phyloP scores from a whole-genome alignment of 2,888 invertebrate species.

The Chloromyia formosa region DNA sequence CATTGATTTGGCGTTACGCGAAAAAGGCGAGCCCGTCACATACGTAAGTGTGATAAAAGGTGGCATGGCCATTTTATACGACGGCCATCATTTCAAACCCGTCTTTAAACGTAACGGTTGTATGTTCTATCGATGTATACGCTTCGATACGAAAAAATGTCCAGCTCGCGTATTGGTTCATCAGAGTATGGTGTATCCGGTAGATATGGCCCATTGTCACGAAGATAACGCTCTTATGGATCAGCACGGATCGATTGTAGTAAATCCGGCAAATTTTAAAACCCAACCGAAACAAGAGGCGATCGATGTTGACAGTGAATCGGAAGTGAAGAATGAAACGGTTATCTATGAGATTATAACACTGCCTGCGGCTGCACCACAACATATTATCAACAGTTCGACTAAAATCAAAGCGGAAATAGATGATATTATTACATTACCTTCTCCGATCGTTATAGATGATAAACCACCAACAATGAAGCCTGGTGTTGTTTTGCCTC shows the following conservation, averaged over 20 bases:
- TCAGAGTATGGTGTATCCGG: conserved; percentile 58
- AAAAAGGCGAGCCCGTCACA: conserved; percentile 51
- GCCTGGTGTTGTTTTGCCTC: neutral
- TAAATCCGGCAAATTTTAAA: conserved; percentile 53
- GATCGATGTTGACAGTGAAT: conserved; percentile 1
- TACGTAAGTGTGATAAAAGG: conserved; percentile 62
- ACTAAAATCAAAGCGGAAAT: conserved; percentile 8
- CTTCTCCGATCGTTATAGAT: neutral
- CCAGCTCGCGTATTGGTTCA: conserved; percentile 59
- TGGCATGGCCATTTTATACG: conserved; percentile 60
- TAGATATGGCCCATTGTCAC: conserved; percentile 60
- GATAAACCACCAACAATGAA: neutral
- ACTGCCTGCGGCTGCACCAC: neutral
- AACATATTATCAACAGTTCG: neutral
- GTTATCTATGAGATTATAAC: conserved; percentile 3
- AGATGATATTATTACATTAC: neutral
- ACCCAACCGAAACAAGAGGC: neutral
- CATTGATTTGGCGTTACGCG: conserved; percentile 35
- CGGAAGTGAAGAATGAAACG: neutral
- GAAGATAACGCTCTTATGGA: conserved; percentile 55
- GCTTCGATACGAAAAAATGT: conserved; percentile 53
- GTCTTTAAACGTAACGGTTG: conserved; percentile 59
- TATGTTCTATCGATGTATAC: conserved; percentile 48
- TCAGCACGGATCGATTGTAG: conserved; percentile 55
- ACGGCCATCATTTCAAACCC: conserved; percentile 61